These are phyloP conservation scores for Pachyramphus minor DNA, from an alignment of 2,113 vertebrate species.

Conservation along the genomic window DNA sequence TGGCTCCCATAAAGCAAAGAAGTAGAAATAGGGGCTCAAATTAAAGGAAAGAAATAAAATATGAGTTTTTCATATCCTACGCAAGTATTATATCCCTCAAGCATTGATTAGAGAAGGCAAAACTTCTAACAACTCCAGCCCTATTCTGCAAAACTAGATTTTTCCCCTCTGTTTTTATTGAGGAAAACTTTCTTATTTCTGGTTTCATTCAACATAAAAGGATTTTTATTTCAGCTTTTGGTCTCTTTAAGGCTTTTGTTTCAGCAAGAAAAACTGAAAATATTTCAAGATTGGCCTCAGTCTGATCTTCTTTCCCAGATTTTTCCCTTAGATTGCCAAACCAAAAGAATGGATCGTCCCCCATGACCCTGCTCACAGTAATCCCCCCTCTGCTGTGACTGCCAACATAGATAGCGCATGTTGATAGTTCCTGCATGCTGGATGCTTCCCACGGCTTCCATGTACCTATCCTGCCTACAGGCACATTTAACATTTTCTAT, in stretches of 20 bases:
- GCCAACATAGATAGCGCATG: constrained; percentile 42
- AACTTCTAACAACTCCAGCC: constrained; percentile 1
- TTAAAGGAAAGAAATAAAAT: not conserved
- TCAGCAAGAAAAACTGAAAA: constrained; percentile 52
- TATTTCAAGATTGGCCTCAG: constrained; percentile 46
- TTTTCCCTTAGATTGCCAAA: constrained; percentile 59
- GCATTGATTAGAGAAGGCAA: constrained; percentile 4
- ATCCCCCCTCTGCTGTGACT: not conserved
- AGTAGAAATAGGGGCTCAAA: not conserved
- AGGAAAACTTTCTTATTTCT: constrained; percentile 52
- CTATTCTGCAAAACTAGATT: not conserved
- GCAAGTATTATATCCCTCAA: not conserved
- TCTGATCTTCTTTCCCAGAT: constrained; percentile 48
- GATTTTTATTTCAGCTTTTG: constrained; percentile 31
- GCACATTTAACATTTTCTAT: constrained; percentile 25
- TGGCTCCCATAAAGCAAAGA: not conserved
- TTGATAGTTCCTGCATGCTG: constrained; percentile 40
- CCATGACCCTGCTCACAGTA: constrained; percentile 34
- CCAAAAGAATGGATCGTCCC: constrained; percentile 27
- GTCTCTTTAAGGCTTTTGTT: constrained; percentile 59
- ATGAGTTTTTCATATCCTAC: not conserved
- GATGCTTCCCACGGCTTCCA: constrained; percentile 41
- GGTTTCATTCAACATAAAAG: constrained; percentile 57
- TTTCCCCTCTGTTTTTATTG: not conserved
- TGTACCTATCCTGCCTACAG: constrained; percentile 37